phyloP scores from a whole-genome alignment of 2,888 invertebrate genomes.

The Drosophila anceps region DNA sequence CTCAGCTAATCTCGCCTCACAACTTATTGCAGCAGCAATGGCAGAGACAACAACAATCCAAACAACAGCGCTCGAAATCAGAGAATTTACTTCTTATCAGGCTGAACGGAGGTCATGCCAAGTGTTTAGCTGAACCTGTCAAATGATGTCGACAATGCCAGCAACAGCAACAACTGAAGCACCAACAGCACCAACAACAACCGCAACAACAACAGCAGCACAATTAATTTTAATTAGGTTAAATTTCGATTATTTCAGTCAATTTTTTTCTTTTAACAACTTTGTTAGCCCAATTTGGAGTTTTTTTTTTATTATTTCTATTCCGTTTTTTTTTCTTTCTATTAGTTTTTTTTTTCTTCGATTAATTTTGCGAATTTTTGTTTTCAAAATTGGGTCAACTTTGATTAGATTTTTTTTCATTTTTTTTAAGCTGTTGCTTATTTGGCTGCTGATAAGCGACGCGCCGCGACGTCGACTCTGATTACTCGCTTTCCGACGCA shows the following conservation, averaged over 20 bases:
- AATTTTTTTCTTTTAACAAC: slow-evolving; percentile 22
- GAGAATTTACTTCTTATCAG: slow-evolving; percentile 26
- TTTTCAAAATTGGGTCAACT: slow-evolving; percentile 37
- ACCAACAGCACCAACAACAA: not conserved
- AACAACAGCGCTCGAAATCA: slow-evolving; percentile 7
- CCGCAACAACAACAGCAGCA: slow-evolving; percentile 10
- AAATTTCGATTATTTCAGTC: slow-evolving; percentile 24
- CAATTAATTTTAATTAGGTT: slow-evolving; percentile 59
- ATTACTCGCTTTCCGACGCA: not conserved
- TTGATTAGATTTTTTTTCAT: slow-evolving; percentile 15
- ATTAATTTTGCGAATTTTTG: slow-evolving; percentile 17
- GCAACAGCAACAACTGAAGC: not conserved
- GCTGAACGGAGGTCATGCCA: slow-evolving; percentile 26
- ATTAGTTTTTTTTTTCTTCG: not conserved
- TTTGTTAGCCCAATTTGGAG: not conserved
- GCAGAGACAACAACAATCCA: not conserved
- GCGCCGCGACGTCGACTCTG: not conserved
- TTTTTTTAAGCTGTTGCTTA: not conserved
- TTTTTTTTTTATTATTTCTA: not conserved
- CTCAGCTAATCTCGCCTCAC: not conserved
- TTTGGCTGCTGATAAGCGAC: slow-evolving; percentile 5
- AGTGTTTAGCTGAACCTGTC: slow-evolving; percentile 39
- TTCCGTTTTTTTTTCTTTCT: not conserved
- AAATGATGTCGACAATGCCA: slow-evolving; percentile 18
- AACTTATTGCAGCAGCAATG: not conserved